Percentiles rank a stretch among this genome's conserved stretches.
Evolutionary conservation across 1,140 invertebrate genomes (phyloP).

Genomic region (Nebria ingens): DNA sequence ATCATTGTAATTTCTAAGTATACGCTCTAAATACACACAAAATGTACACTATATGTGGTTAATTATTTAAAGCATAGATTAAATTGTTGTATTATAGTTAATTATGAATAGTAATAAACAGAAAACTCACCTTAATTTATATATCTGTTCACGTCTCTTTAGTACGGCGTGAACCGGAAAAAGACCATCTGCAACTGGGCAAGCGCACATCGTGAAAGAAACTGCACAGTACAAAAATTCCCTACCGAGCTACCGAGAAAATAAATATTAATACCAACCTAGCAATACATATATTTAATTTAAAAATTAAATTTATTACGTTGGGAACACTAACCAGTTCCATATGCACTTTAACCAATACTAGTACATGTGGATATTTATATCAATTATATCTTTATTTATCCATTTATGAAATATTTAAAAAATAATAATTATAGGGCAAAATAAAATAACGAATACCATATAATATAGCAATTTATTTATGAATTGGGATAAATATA

Average conservation of each 20-base stretch:
- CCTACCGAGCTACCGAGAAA: background rate
- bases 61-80: background rate
- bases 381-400: no score
- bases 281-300: no score
- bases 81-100: no score
- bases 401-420: no score
- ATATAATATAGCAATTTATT: background rate
- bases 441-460: no score
- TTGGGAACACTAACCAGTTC: no score
- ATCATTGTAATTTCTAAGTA: background rate
- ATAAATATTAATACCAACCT: background rate
- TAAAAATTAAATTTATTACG: no score
- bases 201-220: background rate
- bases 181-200: conserved; percentile 21
- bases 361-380: no score
- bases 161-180: conserved; percentile 34
- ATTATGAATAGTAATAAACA: conserved; percentile 1
- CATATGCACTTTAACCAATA: no score
- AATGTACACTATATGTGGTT: background rate
- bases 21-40: background rate
- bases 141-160: conserved; percentile 29
- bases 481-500: background rate
- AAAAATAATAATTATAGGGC: no score
- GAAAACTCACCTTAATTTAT: conserved; percentile 21
- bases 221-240: background rate